Evolutionary conservation across 2,888 invertebrate genomes (phyloP).

Genomic region (Sinohyriopsis cumingii): DNA sequence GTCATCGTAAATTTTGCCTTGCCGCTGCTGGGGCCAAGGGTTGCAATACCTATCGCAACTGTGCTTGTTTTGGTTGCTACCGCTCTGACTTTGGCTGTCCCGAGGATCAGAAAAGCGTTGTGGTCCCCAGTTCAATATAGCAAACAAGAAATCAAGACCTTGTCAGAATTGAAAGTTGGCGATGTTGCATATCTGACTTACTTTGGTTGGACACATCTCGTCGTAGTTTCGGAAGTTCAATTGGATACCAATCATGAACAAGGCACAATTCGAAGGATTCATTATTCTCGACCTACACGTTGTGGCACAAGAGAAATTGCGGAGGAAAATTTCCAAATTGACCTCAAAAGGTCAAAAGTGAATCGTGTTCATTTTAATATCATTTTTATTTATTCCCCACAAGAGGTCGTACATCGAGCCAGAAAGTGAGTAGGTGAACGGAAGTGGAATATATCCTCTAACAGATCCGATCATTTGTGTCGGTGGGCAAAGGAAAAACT

Average conservation of each 20-base stretch:
- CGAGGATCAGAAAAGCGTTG: slow-evolving; percentile 10
- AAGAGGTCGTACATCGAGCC: neutral
- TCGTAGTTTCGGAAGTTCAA: slow-evolving; percentile 6
- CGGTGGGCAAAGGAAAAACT: slow-evolving; percentile 5
- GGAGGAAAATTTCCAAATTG: slow-evolving; percentile 9
- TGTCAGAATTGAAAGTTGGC: slow-evolving; percentile 2
- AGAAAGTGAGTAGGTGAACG: slow-evolving; percentile 6
- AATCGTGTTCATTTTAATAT: slow-evolving; percentile 3
- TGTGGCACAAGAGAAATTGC: slow-evolving; percentile 2
- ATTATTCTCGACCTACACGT: slow-evolving; percentile 4
- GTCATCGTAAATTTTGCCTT: slow-evolving; percentile 6
- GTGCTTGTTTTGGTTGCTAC: slow-evolving; percentile 4
- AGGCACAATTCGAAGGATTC: slow-evolving; percentile 6
- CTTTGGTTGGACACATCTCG: neutral
- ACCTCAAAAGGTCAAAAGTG: neutral
- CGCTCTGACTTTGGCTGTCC: slow-evolving; percentile 4
- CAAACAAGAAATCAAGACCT: neutral
- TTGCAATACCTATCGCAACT: slow-evolving; percentile 8
- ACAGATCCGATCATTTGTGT: slow-evolving; percentile 11
- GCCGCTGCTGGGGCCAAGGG: neutral
- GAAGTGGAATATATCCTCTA: slow-evolving; percentile 1
- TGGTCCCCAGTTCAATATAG: slow-evolving; percentile 8
- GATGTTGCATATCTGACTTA: slow-evolving; percentile 6
- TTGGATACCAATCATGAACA: too few relatives aligned
- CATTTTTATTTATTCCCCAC: neutral